Conservation (phyloP, 2,113 vertebrate species). For the Cricetomys ansorgei region DNA sequence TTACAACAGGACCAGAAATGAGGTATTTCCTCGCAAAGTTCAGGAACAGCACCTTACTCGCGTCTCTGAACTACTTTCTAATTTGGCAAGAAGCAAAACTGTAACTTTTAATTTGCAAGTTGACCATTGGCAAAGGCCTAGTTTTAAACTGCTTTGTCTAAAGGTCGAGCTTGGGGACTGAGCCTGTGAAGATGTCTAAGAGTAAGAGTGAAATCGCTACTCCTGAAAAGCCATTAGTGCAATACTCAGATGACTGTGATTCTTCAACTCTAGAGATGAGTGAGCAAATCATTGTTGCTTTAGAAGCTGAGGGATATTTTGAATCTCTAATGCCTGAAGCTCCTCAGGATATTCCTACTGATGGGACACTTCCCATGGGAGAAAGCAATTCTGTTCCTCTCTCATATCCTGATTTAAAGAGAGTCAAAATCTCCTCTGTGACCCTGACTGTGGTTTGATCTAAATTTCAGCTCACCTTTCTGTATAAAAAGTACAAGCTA, state of each 20-base stretch:
- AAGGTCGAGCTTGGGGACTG: constrained; percentile 58
- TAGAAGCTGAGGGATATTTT: background rate
- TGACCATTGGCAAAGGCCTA: constrained; percentile 60
- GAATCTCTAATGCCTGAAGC: background rate
- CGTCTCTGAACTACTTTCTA: constrained; percentile 2
- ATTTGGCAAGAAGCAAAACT: constrained; percentile 28
- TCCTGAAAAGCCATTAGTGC: background rate
- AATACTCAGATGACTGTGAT: background rate
- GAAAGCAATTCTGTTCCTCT: constrained; percentile 65
- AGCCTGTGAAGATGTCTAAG: constrained; percentile 7
- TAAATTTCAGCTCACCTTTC: constrained; percentile 82
- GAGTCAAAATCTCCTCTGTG: constrained; percentile 47
- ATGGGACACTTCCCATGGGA: constrained; percentile 54
- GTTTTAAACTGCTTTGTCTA: constrained; percentile 70
- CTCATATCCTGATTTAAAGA: constrained; percentile 46
- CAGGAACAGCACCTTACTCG: constrained; percentile 58
- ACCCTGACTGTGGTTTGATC: constrained; percentile 73
- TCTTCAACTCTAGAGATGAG: background rate
- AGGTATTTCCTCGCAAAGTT: constrained; percentile 25
- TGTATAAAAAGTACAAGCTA: constrained; percentile 77
- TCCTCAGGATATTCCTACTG: constrained; percentile 67
- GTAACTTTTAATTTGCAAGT: constrained; percentile 66
- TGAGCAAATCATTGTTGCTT: background rate
- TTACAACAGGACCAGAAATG: background rate
- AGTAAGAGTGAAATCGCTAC: background rate